Conservation (phyloP, 2,113 vertebrate species). For the Meleagris gallopavo region DNA sequence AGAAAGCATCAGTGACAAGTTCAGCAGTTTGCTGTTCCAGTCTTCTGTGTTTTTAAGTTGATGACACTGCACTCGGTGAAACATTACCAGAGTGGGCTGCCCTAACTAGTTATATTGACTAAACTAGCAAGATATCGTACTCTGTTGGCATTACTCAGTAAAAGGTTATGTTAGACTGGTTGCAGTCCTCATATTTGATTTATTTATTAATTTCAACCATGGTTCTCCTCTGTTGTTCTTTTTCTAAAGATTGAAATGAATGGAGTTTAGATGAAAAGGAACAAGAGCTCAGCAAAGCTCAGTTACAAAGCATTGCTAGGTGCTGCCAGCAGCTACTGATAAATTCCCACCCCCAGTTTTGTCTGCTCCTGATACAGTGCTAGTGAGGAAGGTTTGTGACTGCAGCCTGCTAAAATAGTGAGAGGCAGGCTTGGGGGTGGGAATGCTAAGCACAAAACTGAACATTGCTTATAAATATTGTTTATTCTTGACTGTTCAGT, state of each 20-base stretch:
- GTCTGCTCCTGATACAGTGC: background rate
- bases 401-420: background rate
- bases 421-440: background rate
- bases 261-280: background rate
- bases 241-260: background rate
- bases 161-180: background rate
- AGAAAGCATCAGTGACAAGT: background rate
- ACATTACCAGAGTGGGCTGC: background rate
- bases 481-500: background rate
- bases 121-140: background rate
- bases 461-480: background rate
- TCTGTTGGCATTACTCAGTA: background rate
- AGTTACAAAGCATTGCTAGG: background rate
- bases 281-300: background rate
- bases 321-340: background rate
- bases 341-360: background rate
- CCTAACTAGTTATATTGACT: background rate
- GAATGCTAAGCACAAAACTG: background rate
- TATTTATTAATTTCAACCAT: background rate
- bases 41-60: background rate
- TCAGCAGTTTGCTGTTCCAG: background rate
- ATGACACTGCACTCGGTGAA: background rate
- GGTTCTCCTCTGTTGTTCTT: background rate
- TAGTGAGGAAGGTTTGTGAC: background rate
- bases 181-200: background rate